Evolutionary conservation across 2,888 invertebrate species (phyloP).

Genomic region (Orchesella flavescens): DNA sequence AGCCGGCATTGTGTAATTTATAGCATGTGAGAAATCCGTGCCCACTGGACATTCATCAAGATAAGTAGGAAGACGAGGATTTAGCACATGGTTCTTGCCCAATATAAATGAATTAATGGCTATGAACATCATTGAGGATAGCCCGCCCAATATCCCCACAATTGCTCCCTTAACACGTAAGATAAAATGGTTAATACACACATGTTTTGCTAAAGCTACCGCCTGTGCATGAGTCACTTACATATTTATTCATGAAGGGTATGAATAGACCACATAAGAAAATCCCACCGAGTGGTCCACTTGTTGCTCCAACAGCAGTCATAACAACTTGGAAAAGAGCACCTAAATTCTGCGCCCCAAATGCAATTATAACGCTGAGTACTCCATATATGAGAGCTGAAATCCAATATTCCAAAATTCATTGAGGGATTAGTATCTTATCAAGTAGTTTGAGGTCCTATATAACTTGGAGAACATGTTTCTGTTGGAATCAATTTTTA

Average conservation of each 20-base stretch:
- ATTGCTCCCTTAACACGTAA: slow-evolving; percentile 58
- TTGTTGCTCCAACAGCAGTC: slow-evolving; percentile 57
- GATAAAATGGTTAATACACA: neutral
- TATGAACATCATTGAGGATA: slow-evolving; percentile 57
- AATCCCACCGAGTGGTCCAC: slow-evolving; percentile 63
- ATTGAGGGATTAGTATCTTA: too few relatives aligned
- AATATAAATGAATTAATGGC: slow-evolving; percentile 49
- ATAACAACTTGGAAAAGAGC: slow-evolving; percentile 63
- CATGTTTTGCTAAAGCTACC: neutral
- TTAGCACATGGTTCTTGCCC: slow-evolving; percentile 28
- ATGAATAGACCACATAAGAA: slow-evolving; percentile 69
- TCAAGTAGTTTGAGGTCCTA: neutral
- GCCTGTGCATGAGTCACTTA: slow-evolving; percentile 18
- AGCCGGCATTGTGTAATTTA: slow-evolving; percentile 26
- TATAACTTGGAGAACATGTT: too few relatives aligned
- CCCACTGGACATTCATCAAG: slow-evolving; percentile 50
- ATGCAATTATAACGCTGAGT: slow-evolving; percentile 61
- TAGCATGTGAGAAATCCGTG: slow-evolving; percentile 38
- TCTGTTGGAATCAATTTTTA: slow-evolving; percentile 63
- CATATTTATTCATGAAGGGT: slow-evolving; percentile 69
- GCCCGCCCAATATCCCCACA: slow-evolving; percentile 58
- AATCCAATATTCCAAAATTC: too few relatives aligned
- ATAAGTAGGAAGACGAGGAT: slow-evolving; percentile 53
- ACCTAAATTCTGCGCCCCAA: slow-evolving; percentile 67
- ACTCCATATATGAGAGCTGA: slow-evolving; percentile 67